Percentiles rank a stretch among this genome's conserved stretches.
phyloP scores from a whole-genome alignment of 2,113 vertebrate genomes.

The Planiliza haematocheilus region DNA sequence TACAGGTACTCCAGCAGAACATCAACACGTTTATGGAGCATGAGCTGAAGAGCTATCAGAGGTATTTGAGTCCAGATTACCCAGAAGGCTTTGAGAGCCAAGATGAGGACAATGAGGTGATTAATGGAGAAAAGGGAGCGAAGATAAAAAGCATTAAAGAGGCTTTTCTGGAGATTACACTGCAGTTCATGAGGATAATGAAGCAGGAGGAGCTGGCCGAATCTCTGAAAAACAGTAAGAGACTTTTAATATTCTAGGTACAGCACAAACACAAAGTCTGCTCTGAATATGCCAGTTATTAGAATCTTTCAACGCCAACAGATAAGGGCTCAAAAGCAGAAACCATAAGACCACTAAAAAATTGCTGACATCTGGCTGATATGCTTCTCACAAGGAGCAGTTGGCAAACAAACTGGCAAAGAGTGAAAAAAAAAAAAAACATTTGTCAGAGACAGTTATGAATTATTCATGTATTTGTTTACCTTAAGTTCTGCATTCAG shows the following conservation, averaged over 20 bases:
- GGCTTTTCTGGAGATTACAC: conserved; percentile 35
- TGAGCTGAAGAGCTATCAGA: not conserved
- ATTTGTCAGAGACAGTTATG: too few species aligned
- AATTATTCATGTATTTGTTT: too few species aligned
- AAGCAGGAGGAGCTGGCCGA: conserved; percentile 27
- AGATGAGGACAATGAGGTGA: accelerated
- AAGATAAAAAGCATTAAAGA: conserved; percentile 17
- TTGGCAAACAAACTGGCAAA: too few species aligned
- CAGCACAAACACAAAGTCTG: too few species aligned
- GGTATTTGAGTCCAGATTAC: conserved; percentile 4
- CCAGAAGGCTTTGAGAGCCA: not conserved
- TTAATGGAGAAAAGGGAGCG: conserved; percentile 1
- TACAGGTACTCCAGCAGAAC: conserved; percentile 23
- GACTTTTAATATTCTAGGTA: not conserved
- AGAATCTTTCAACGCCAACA: too few species aligned
- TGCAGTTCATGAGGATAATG: conserved; percentile 11
- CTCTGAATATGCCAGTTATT: too few species aligned
- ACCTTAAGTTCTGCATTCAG: too few species aligned
- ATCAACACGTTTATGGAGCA: not conserved
- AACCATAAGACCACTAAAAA: too few species aligned
- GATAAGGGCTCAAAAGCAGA: too few species aligned
- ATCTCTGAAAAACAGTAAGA: conserved; percentile 46
- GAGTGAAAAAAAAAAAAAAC: too few species aligned
- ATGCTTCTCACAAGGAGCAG: too few species aligned
- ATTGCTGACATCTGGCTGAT: too few species aligned